Evolutionary conservation across 1,140 invertebrate genomes (phyloP), one percentile per base, ranked within the genome.

Genomic region (Drosophila athabasca): DNA sequence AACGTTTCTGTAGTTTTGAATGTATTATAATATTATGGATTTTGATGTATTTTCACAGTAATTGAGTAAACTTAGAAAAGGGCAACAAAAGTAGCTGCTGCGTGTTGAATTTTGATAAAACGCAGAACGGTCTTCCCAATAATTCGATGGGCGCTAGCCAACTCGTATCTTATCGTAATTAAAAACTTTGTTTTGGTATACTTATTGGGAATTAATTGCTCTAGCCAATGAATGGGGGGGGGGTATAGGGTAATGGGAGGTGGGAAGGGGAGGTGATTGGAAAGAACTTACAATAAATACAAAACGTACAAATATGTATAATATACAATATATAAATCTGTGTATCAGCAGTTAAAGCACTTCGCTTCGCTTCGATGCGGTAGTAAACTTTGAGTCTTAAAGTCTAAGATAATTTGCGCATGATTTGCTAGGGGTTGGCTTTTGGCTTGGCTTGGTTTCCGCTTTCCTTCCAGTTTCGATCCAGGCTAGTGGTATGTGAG

Each of bases 321-420:
- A 75, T 87, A 85, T 85, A 87, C 81, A 85, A 68, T 85, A 67
- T 85, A 85, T 85, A 87, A 81, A 85, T 81, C 64, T 73, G 68
- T 85, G 78, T 77, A 74, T 81, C 60, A 79, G 81, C 76, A 85
- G 55, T 78, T 85, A 85, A 85, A 85, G 82, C 82, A 82, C 80
- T 84, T 65, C 62, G 60, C 68, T 49, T 73, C 55, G 61, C 81
- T 48, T 75, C 58, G 76, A 68, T 76, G 62, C 69, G 70, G 45
- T 71, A 76, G 83, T 87, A 87, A 87, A 87, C 82, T 87, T 87
- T 88, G 66, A 87, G 82, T 87, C 82, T 87, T 85, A 85, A 45
- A 57, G 53, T 71, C 78, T 85, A 78, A 66, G 65, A 68, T 67
- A 61, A 75, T 76, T 87, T 88, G 83, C 78, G 82, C 80, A 71